Evolutionary conservation across 2,888 invertebrate genomes (phyloP).

Genomic region (Drosophila siamana): DNA sequence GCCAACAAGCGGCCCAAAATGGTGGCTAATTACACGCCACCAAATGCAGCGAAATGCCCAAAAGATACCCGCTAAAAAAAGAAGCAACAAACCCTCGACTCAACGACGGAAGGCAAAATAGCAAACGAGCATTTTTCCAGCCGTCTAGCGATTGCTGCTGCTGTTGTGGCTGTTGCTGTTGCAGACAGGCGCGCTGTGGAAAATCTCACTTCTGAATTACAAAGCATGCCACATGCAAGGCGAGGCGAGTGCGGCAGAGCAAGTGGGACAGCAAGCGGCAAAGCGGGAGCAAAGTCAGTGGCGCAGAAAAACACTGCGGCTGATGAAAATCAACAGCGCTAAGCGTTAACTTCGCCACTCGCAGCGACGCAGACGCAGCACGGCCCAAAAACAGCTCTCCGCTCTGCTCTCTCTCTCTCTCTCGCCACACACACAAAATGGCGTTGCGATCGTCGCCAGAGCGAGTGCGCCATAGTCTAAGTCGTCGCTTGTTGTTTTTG

Average conservation of each 20-base stretch:
- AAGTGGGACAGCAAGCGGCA: constrained; percentile 25
- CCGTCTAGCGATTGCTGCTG: constrained; percentile 30
- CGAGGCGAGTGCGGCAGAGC: constrained; percentile 52
- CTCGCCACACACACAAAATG: constrained; percentile 57
- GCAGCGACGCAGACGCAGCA: constrained; percentile 30
- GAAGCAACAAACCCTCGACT: background rate
- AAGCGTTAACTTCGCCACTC: constrained; percentile 83
- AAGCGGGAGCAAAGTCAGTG: constrained; percentile 52
- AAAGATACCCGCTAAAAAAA: constrained; percentile 7
- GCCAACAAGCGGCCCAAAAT: constrained; percentile 61
- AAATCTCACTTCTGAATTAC: constrained; percentile 84
- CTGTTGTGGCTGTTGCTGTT: constrained; percentile 45
- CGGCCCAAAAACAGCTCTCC: constrained; percentile 32
- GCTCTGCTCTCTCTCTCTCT: constrained; percentile 13
- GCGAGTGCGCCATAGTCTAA: constrained; percentile 60
- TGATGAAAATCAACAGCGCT: constrained; percentile 82
- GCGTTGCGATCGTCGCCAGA: constrained; percentile 58
- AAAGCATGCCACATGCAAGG: constrained; percentile 61
- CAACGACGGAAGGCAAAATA: constrained; percentile 60
- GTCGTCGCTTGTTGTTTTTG: background rate
- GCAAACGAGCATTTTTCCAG: constrained; percentile 72
- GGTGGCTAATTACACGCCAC: constrained; percentile 77
- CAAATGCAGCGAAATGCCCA: constrained; percentile 38
- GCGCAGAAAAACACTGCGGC: constrained; percentile 74
- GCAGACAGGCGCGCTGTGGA: constrained; percentile 78